These are phyloP conservation scores for Etheostoma perlongum DNA, from an alignment of 2,797 vertebrate species.

Conservation along the genomic window DNA sequence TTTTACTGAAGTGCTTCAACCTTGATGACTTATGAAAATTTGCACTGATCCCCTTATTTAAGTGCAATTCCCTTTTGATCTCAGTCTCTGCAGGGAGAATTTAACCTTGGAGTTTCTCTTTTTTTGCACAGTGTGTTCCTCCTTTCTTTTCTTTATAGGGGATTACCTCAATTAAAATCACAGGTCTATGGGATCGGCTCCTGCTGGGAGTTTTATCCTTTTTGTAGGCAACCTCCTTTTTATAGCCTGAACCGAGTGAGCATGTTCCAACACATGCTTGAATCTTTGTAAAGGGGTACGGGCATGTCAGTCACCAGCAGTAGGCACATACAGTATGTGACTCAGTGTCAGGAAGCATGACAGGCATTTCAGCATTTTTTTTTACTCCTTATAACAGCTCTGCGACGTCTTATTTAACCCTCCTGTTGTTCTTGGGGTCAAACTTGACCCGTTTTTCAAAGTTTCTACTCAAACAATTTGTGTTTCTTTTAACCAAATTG, in stretches of 20 bases:
- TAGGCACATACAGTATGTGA: constrained; percentile 43
- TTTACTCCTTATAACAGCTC: constrained; percentile 30
- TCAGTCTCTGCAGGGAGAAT: constrained; percentile 43
- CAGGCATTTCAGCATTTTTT: constrained; percentile 47
- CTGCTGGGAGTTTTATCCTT: constrained; percentile 78
- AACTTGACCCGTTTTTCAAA: too few relatives aligned
- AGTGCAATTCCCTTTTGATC: constrained; percentile 52
- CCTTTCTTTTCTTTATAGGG: constrained; percentile 71
- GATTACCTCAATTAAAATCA: constrained; percentile 84
- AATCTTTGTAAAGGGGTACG: constrained; percentile 62
- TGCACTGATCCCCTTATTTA: constrained; percentile 30
- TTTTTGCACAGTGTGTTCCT: constrained; percentile 27
- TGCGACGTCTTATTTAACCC: constrained; percentile 22
- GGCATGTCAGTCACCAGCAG: constrained; percentile 76
- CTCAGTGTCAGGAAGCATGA: constrained; percentile 52
- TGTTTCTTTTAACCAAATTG: too few relatives aligned
- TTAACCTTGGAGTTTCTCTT: constrained; percentile 43
- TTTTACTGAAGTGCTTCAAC: constrained; percentile 29
- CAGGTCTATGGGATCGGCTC: constrained; percentile 76
- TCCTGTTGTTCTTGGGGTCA: too few relatives aligned
- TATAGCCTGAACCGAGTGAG: constrained; percentile 66
- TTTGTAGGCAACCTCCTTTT: constrained; percentile 68
- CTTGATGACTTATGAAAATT: constrained; percentile 51
- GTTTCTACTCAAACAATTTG: too few relatives aligned
- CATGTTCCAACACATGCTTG: constrained; percentile 75